Conservation (phyloP, 2,797 vertebrate genomes). For the Prunella strophiata region DNA sequence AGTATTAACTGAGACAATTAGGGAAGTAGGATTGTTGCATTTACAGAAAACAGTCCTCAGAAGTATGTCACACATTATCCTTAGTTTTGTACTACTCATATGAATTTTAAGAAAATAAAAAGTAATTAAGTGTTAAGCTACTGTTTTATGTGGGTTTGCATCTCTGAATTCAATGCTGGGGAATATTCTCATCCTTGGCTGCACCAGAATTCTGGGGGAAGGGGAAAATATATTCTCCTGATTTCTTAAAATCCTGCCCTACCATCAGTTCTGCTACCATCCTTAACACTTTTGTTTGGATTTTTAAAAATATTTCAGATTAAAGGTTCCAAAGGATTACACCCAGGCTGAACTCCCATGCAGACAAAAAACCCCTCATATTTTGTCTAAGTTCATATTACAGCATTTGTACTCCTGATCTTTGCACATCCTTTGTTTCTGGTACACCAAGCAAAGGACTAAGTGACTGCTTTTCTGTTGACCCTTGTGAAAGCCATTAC, state of each 20-base stretch:
- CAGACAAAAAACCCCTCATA: not conserved
- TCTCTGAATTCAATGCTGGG: not conserved
- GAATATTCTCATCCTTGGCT: not conserved
- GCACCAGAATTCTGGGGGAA: not conserved
- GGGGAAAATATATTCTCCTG: not conserved
- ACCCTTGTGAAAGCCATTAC: not conserved
- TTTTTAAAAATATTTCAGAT: not conserved
- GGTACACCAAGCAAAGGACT: not conserved
- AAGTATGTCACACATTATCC: not conserved
- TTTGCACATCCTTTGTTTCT: not conserved
- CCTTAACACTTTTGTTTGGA: fast-evolving
- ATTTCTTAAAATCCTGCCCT: not conserved
- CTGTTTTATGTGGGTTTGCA: not conserved
- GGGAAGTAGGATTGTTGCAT: not conserved
- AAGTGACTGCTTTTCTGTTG: not conserved
- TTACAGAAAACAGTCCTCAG: not conserved
- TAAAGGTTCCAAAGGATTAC: not conserved
- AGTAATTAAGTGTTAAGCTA: not conserved
- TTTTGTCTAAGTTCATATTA: not conserved
- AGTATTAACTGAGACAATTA: not conserved
- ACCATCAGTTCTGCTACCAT: not conserved
- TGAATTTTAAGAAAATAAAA: not conserved
- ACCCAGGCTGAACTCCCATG: not conserved
- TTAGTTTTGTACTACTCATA: not conserved
- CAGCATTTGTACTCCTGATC: not conserved